Percentiles rank a stretch among this genome's conserved stretches.
These are phyloP conservation scores for Tuta absoluta DNA, from an alignment of 2,888 invertebrate species.

Conservation along the genomic window DNA sequence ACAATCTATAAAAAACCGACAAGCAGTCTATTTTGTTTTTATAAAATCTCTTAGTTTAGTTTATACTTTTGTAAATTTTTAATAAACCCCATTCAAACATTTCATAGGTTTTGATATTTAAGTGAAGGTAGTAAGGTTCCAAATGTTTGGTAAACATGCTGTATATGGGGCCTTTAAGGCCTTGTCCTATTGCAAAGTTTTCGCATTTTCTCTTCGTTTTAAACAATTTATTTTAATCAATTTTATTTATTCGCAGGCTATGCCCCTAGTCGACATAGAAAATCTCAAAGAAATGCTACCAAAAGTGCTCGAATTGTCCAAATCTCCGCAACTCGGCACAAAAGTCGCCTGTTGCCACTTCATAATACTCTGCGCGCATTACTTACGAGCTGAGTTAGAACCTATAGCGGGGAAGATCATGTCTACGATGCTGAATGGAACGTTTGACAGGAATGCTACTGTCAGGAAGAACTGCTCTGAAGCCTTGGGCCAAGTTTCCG, in stretches of 20 bases:
- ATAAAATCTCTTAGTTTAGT: too few relatives aligned
- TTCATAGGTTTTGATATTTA: too few relatives aligned
- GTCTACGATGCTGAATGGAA: slow-evolving; percentile 84
- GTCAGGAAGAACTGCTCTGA: slow-evolving; percentile 92
- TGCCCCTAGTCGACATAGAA: slow-evolving; percentile 87
- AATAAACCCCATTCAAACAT: too few relatives aligned
- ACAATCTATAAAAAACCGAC: too few relatives aligned
- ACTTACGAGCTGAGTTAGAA: slow-evolving; percentile 77
- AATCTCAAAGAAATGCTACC: slow-evolving; percentile 91
- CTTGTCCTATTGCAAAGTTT: too few relatives aligned
- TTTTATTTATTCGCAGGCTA: slow-evolving; percentile 68
- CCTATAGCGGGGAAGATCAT: slow-evolving; percentile 82
- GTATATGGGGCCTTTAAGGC: too few relatives aligned
- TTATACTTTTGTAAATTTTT: too few relatives aligned
- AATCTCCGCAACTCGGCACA: slow-evolving; percentile 91
- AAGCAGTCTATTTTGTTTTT: too few relatives aligned
- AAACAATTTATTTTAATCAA: neutral
- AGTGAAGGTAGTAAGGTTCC: too few relatives aligned
- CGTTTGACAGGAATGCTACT: slow-evolving; percentile 91
- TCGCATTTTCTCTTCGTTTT: neutral
- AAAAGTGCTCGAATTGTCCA: slow-evolving; percentile 90
- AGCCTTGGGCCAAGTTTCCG: slow-evolving; percentile 91
- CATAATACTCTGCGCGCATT: slow-evolving; percentile 84
- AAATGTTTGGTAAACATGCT: too few relatives aligned
- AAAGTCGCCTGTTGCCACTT: slow-evolving; percentile 91